A percentile compares a stretch with the other conserved stretches of the same genome.
Evolutionary conservation across 2,888 invertebrate genomes (phyloP).

Genomic region (Linnaemya tessellans): DNA sequence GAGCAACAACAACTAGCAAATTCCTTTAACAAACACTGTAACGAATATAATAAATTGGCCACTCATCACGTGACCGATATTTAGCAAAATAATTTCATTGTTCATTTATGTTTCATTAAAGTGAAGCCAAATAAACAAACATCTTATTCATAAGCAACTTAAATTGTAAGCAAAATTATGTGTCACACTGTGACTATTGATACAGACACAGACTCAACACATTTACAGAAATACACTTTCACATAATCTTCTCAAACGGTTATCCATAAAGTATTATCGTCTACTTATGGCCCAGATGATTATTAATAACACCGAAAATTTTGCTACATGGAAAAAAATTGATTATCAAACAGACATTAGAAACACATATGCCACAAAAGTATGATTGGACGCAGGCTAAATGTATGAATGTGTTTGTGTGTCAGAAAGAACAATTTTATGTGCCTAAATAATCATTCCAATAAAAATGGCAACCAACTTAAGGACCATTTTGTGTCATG

Average conservation of each 20-base stretch:
- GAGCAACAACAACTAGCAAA: conserved; percentile 4
- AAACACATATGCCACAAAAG: neutral
- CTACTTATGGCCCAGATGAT: neutral
- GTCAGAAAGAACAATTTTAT: neutral
- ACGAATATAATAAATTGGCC: neutral
- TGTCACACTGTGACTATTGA: neutral
- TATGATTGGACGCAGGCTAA: neutral
- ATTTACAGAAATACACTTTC: neutral
- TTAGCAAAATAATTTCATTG: too few relatives aligned
- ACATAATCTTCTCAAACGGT: neutral
- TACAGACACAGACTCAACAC: neutral
- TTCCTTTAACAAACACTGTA: neutral
- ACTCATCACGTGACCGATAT: neutral
- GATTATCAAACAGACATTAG: neutral
- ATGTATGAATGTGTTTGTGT: neutral
- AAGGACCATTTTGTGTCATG: neutral
- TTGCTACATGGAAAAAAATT: neutral
- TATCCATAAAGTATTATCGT: neutral
- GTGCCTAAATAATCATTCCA: neutral
- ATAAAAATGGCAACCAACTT: neutral
- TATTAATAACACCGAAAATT: neutral
- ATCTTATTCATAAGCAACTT: neutral
- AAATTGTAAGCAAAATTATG: neutral
- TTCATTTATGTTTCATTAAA: too few relatives aligned
- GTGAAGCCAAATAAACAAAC: too few relatives aligned